These are phyloP conservation scores for Dimorphilus gyrociliatus DNA, from an alignment of 2,888 invertebrate species.

Conservation along the genomic window DNA sequence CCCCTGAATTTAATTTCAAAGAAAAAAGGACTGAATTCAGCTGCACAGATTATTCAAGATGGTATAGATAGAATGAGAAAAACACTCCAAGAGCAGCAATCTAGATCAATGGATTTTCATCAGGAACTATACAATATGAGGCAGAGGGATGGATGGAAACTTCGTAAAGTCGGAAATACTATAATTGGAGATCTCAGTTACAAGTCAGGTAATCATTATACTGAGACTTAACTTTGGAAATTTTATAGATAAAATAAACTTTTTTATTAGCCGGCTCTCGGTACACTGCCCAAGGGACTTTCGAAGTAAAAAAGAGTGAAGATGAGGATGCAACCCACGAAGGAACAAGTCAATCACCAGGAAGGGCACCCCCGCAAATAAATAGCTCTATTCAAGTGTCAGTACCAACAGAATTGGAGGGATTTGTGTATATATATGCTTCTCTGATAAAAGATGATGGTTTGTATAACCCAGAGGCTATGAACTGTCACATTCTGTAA, in stretches of 20 bases:
- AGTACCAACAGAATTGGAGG: conserved; percentile 82
- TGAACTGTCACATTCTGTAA: no score
- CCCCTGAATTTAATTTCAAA: conserved; percentile 79
- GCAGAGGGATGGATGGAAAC: conserved; percentile 82
- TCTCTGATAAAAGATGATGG: conserved; percentile 68
- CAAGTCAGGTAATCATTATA: conserved; percentile 50
- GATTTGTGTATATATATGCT: conserved; percentile 87
- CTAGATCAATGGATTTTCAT: no score
- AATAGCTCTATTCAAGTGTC: conserved; percentile 65
- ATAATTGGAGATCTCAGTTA: conserved; percentile 92
- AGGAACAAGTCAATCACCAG: no score
- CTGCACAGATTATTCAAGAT: conserved; percentile 61
- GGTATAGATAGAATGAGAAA: conserved; percentile 72
- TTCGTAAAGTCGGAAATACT: conserved; percentile 86
- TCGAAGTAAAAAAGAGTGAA: conserved; percentile 87
- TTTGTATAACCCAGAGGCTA: conserved; percentile 5
- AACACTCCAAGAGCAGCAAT: conserved; percentile 64
- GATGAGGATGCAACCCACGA: conserved; percentile 37
- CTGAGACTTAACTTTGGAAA: no score
- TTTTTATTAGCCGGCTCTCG: conserved; percentile 62
- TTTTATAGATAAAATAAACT: not conserved
- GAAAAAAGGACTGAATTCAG: conserved; percentile 74
- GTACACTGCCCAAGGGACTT: conserved; percentile 77
- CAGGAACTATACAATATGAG: conserved; percentile 69
- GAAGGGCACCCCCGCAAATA: no score